A percentile compares a stretch with the other conserved stretches of the same genome.
These are phyloP conservation scores for Wiebesia pumilae DNA, from an alignment of 1,140 invertebrate species.

Conservation along the genomic window DNA sequence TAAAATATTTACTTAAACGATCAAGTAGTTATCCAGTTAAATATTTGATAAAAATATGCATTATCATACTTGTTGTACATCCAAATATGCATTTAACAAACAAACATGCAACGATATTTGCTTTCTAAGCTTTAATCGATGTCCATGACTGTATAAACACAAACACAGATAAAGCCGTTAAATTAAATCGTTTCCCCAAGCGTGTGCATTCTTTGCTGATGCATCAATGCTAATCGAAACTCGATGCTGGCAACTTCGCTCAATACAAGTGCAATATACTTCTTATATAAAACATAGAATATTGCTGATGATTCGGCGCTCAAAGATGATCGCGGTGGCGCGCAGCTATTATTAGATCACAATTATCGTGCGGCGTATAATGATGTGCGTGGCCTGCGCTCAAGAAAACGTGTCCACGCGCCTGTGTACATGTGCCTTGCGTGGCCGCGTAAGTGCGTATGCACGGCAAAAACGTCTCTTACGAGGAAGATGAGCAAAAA, in stretches of 20 bases:
- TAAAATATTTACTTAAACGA: neutral
- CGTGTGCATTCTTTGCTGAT: slow-evolving; percentile 10
- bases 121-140: slow-evolving; percentile 20
- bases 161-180: slow-evolving; percentile 18
- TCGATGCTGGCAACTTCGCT: neutral
- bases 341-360: slow-evolving; percentile 23
- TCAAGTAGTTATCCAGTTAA: neutral
- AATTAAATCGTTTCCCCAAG: slow-evolving; percentile 16
- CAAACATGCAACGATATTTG: slow-evolving; percentile 15
- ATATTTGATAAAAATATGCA: slow-evolving; percentile 6
- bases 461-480: neutral
- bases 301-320: slow-evolving; percentile 16
- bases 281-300: slow-evolving; percentile 19
- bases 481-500: neutral
- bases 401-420: neutral
- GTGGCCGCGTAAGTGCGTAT: neutral
- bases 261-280: neutral
- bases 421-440: neutral
- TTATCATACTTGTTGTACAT: slow-evolving; percentile 18
- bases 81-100: slow-evolving; percentile 20
- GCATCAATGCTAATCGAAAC: slow-evolving; percentile 32
- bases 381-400: neutral
- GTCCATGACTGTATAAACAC: slow-evolving; percentile 11
- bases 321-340: neutral
- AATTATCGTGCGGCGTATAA: slow-evolving; percentile 15